Evolutionary conservation across 2,888 invertebrate species (phyloP).

Genomic region (Oxyscelio sp.): DNA sequence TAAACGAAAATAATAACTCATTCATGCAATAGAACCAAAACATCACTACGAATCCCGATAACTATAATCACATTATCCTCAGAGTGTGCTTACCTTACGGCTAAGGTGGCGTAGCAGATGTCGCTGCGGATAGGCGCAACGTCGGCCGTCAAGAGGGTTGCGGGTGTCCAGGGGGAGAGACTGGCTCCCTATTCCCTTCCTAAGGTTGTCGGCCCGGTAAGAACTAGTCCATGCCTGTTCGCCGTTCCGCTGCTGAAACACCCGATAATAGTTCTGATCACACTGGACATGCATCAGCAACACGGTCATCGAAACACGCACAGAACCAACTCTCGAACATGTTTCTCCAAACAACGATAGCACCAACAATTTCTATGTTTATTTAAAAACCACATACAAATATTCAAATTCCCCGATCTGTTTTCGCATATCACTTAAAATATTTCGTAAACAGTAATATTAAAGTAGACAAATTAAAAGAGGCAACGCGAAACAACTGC

Average conservation of each 20-base stretch:
- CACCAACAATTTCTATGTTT: constrained; percentile 11
- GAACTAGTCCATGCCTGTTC: constrained; percentile 86
- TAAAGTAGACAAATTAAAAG: no score
- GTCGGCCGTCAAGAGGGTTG: constrained; percentile 76
- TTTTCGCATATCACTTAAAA: no score
- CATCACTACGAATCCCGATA: constrained; percentile 2
- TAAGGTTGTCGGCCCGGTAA: constrained; percentile 78
- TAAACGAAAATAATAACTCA: constrained; percentile 19
- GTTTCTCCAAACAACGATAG: constrained; percentile 19
- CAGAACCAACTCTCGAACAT: constrained; percentile 47
- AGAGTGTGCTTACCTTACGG: constrained; percentile 86
- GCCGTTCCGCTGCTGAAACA: constrained; percentile 85
- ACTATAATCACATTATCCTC: constrained; percentile 28
- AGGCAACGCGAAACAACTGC: constrained; percentile 17
- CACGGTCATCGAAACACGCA: constrained; percentile 73
- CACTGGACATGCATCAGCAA: constrained; percentile 75
- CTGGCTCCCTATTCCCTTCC: constrained; percentile 83
- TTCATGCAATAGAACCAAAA: constrained; percentile 27
- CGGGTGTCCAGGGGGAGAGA: constrained; percentile 78
- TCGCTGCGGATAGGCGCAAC: constrained; percentile 82
- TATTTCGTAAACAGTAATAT: no score
- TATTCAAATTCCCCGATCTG: background rate
- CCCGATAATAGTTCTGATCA: constrained; percentile 80
- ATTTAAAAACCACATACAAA: no score
- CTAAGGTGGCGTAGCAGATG: constrained; percentile 84